Conservation (phyloP, 2,888 invertebrate species). For the Pterostichus niger region DNA sequence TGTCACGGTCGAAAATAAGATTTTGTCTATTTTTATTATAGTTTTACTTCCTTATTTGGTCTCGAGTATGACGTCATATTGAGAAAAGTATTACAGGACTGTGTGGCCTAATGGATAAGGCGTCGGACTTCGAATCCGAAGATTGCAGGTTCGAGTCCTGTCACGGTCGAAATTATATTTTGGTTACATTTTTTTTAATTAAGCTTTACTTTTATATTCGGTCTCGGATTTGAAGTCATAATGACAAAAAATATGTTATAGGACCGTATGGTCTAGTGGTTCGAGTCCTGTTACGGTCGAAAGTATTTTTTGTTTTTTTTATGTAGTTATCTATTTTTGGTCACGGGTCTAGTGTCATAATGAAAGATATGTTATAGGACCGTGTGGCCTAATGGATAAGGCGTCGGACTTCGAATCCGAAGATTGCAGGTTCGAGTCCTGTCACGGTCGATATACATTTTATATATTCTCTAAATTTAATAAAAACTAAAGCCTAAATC, state of each 20-base stretch:
- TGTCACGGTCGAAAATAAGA: conserved; percentile 78
- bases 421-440: conserved; percentile 82
- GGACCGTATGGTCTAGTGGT: conserved; percentile 84
- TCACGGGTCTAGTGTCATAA: too few relatives aligned
- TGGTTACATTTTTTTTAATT: neutral
- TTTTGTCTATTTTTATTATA: neutral
- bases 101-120: conserved; percentile 86
- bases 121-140: conserved; percentile 83
- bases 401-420: conserved; percentile 83
- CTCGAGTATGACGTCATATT: too few relatives aligned
- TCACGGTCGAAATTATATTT: conserved; percentile 77
- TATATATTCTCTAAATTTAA: too few relatives aligned
- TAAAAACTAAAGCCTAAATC: too few relatives aligned
- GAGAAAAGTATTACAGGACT: too few relatives aligned
- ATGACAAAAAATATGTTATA: too few relatives aligned
- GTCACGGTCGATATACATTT: conserved; percentile 77
- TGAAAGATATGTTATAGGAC: conserved; percentile 70
- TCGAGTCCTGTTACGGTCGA: conserved; percentile 81
- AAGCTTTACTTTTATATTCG: neutral
- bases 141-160: conserved; percentile 82
- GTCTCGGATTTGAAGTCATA: conserved; percentile 15
- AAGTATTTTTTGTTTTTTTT: too few relatives aligned
- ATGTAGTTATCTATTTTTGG: too few relatives aligned
- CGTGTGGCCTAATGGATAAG: conserved; percentile 86
- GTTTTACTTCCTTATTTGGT: too few relatives aligned